Evolutionary conservation across 2,888 invertebrate species (phyloP), one percentile per base, ranked within the genome.

Genomic region (Neria commutata): DNA sequence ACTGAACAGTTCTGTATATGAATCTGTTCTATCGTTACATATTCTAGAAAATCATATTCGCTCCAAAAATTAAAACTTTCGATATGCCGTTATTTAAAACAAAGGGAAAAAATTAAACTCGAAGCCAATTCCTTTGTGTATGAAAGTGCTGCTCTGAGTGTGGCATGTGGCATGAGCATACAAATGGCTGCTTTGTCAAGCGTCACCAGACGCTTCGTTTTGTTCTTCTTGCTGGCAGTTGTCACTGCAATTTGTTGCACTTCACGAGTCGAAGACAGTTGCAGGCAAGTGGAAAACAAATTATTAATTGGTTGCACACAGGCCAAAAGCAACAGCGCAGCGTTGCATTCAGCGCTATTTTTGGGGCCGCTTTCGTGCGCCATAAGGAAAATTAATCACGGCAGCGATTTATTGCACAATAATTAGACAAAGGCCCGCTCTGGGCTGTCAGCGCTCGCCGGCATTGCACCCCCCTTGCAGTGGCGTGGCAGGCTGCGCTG

Each of bases 371-470:
- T 29, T 11, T 3, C 42, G 21, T 19, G 6, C 42, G 37, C 6
- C 46, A 57, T 48, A 54, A 54, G 50, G 42, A 37, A 58, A 59
- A 55, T 55, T 59, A 59, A 59, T 59, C 59, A 59, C 40, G 55
- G 51, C 55, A 54, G 34, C 55, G 55, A 59, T 59, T 59, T 59
- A 59, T 59, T 55, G 59, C 52, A n/a, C n/a, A 59, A 59, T 59
- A 55, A 59, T 58, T 58, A 49, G 26, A n/a, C n/a, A n/a, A n/a
- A n/a, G n/a, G n/a, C n/a, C n/a, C n/a, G n/a, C n/a, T 53, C 48
- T 46, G 37, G 46, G 53, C 53, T 58, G 58, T 58, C 58, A 58
- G 54, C 58, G 54, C 37, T 37, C 6, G 42, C 42, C 29, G 6
- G 29, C 29, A 6, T 29, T 6, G 29, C 29, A 6, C 29, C 29